A percentile compares a stretch with the other conserved stretches of the same genome.
Evolutionary conservation across 2,888 invertebrate genomes (phyloP).

Genomic region (Acheta domesticus): DNA sequence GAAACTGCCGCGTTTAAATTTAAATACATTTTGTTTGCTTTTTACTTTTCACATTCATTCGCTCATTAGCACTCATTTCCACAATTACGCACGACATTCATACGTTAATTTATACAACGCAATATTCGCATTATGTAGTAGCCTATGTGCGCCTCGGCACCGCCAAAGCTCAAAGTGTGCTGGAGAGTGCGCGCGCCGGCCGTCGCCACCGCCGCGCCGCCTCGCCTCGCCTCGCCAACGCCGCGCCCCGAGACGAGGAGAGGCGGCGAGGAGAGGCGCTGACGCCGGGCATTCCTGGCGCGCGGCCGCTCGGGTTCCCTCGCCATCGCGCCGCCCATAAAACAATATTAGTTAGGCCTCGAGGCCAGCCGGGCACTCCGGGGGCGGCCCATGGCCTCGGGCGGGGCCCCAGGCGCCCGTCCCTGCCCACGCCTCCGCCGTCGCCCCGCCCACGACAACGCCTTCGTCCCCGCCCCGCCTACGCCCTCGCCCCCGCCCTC

Average conservation of each 20-base stretch:
- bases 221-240: not conserved
- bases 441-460: not conserved
- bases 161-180: too few relatives aligned
- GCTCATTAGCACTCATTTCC: too few relatives aligned
- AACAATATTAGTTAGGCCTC: constrained; percentile 18
- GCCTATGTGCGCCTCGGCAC: too few relatives aligned
- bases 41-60: too few relatives aligned
- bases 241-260: not conserved
- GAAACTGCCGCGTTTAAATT: too few relatives aligned
- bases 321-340: not conserved
- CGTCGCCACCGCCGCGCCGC: too few relatives aligned
- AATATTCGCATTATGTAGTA: too few relatives aligned
- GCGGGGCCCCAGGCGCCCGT: not conserved
- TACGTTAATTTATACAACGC: too few relatives aligned
- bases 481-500: not conserved
- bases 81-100: too few relatives aligned
- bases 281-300: not conserved
- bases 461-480: not conserved
- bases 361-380: not conserved
- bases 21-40: too few relatives aligned
- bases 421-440: not conserved
- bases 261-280: not conserved
- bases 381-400: not conserved
- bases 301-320: not conserved
- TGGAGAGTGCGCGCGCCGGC: too few relatives aligned